These are phyloP conservation scores for Steinernema carpocapsae DNA, from an alignment of 2,888 invertebrate species.

Conservation along the genomic window DNA sequence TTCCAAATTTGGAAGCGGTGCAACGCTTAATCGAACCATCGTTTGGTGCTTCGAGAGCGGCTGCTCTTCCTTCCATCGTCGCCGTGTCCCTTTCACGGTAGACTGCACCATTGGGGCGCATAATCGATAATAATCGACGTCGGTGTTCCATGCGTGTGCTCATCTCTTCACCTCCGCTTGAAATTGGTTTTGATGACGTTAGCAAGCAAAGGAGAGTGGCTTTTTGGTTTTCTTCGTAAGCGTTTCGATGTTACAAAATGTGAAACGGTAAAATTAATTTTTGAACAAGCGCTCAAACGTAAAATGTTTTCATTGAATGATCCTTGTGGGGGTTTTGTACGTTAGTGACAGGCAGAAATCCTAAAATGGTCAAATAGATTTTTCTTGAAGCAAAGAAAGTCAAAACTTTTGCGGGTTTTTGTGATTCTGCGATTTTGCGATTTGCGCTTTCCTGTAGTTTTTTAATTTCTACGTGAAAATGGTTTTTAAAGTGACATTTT, in stretches of 20 bases:
- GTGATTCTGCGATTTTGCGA: too few relatives aligned
- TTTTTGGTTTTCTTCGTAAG: not conserved
- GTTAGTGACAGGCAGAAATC: too few relatives aligned
- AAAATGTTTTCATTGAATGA: not conserved
- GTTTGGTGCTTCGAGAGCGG: not conserved
- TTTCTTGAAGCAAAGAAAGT: too few relatives aligned
- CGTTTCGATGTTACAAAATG: not conserved
- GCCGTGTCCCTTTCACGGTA: not conserved
- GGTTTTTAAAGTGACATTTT: too few relatives aligned
- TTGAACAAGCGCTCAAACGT: not conserved
- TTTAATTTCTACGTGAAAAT: too few relatives aligned
- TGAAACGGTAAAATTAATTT: not conserved
- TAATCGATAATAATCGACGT: constrained; percentile 4
- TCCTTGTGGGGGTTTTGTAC: too few relatives aligned
- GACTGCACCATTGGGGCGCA: not conserved
- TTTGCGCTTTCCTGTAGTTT: too few relatives aligned
- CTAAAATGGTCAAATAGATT: too few relatives aligned
- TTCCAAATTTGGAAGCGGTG: not conserved
- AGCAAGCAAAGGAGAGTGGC: too few relatives aligned
- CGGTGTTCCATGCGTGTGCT: not conserved
- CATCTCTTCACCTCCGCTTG: not conserved
- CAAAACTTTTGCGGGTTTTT: too few relatives aligned
- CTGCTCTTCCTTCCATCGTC: not conserved
- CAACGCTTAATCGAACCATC: not conserved
- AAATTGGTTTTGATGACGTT: too few relatives aligned